Conservation (phyloP, 2,888 invertebrate species). For the Panopea generosa region DNA sequence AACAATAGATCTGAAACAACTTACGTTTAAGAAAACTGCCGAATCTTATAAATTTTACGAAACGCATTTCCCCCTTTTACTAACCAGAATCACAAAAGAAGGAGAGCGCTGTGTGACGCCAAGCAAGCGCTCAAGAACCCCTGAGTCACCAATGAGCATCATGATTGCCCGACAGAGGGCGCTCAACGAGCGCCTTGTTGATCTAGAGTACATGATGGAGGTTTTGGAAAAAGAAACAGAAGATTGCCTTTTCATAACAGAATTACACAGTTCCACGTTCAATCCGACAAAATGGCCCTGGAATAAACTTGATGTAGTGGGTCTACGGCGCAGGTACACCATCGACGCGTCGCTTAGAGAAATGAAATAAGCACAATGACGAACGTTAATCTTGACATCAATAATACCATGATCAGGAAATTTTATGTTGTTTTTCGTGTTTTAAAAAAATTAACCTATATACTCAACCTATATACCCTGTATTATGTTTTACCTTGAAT, state of each 20-base stretch:
- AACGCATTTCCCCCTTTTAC: constrained; percentile 43
- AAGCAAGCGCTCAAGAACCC: constrained; percentile 26
- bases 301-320: constrained; percentile 41
- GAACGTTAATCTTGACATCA: too few relatives aligned
- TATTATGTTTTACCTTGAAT: too few relatives aligned
- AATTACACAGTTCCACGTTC: constrained; percentile 40
- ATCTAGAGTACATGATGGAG: constrained; percentile 49
- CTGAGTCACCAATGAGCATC: constrained; percentile 44
- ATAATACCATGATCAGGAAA: too few relatives aligned
- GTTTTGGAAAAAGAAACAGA: constrained; percentile 45
- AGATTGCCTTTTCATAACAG: constrained; percentile 39
- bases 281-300: constrained; percentile 54
- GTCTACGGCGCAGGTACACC: constrained; percentile 41
- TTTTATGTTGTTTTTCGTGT: too few relatives aligned
- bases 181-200: constrained; percentile 44
- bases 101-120: constrained; percentile 28
- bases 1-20: constrained; percentile 37
- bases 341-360: constrained; percentile 46
- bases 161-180: constrained; percentile 36
- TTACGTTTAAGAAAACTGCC: constrained; percentile 32
- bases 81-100: constrained; percentile 14
- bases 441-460: too few relatives aligned
- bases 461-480: background rate
- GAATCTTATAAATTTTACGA: constrained; percentile 50
- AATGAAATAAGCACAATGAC: too few relatives aligned